A percentile compares a stretch with the other conserved stretches of the same genome.
Evolutionary conservation across 2,113 vertebrate species (phyloP).

Genomic region (Onychostruthus taczanowskii): DNA sequence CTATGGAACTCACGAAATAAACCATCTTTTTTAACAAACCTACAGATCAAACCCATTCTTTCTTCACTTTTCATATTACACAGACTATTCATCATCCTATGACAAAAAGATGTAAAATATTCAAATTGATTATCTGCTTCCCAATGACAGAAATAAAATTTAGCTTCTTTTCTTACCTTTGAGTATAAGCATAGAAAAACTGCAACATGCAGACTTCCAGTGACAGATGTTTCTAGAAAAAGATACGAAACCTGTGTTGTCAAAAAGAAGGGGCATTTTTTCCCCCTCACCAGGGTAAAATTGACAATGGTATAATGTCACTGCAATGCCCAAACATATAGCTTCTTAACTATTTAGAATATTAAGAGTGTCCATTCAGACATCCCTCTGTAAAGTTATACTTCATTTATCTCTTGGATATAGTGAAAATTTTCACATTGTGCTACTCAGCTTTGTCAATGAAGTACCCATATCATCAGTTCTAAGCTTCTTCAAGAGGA

Average conservation of each 20-base stretch:
- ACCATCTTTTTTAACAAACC: background rate
- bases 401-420: background rate
- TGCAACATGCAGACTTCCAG: conserved; percentile 99
- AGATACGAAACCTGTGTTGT: conserved; percentile 15
- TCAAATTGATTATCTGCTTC: background rate
- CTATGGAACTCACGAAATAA: background rate
- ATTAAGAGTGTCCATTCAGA: background rate
- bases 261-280: background rate
- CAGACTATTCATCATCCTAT: background rate
- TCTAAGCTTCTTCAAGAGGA: background rate
- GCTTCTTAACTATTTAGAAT: background rate
- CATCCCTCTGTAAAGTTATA: background rate
- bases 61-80: background rate
- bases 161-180: conserved; percentile 82
- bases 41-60: background rate
- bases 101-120: background rate
- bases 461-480: background rate
- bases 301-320: background rate
- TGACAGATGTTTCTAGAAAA: conserved; percentile 92
- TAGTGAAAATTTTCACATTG: background rate
- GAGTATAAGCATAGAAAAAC: conserved; percentile 98
- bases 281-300: background rate
- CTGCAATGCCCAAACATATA: background rate
- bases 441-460: background rate
- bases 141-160: background rate